Conservation (phyloP, 2,113 vertebrate species). For the Pheucticus melanocephalus region DNA sequence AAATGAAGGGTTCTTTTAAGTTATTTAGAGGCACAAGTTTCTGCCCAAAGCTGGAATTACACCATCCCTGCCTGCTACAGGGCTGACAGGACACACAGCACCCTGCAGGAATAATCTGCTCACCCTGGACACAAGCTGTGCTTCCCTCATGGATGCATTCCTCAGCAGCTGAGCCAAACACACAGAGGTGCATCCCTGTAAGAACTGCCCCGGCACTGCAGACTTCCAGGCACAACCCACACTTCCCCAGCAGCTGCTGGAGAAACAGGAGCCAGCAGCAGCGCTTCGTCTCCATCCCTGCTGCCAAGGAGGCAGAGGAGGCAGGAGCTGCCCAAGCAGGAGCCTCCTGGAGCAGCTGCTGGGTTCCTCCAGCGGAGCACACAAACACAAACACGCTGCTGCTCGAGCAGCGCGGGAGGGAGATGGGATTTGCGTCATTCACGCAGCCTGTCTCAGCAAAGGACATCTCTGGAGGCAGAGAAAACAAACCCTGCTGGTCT, state of each 20-base stretch:
- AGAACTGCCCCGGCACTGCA: neutral
- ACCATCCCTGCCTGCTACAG: neutral
- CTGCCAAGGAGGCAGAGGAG: neutral
- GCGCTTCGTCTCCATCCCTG: neutral
- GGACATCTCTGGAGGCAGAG: neutral
- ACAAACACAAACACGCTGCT: neutral
- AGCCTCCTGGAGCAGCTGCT: neutral
- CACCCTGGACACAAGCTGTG: neutral
- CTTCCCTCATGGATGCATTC: accelerated
- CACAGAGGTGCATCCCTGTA: neutral
- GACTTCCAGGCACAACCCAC: neutral
- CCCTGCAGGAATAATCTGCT: accelerated
- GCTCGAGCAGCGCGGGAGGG: neutral
- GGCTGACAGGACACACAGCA: neutral
- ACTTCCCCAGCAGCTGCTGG: neutral
- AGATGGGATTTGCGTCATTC: neutral
- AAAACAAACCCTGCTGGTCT: neutral
- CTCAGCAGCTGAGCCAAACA: neutral
- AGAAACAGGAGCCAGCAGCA: neutral
- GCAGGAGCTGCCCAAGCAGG: neutral
- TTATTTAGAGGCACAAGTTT: neutral
- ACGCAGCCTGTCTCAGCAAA: neutral
- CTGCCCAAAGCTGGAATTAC: neutral
- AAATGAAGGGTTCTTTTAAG: neutral
- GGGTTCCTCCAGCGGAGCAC: neutral